Percentiles rank a stretch among this genome's conserved stretches.
Conservation (phyloP, 2,797 vertebrate species). For the Artibeus jamaicensis region DNA sequence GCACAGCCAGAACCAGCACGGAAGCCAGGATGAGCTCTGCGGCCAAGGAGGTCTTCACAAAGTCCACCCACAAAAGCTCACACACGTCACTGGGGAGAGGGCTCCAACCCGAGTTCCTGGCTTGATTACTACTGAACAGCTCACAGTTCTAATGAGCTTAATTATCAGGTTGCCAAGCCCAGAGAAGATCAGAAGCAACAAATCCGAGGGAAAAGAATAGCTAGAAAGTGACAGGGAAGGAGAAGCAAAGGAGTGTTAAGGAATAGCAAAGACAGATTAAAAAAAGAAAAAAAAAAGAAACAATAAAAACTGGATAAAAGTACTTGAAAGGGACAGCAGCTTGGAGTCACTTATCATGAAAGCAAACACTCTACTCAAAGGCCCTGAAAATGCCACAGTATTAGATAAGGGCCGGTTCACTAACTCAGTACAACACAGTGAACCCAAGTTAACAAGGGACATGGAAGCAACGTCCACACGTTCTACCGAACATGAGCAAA, state of each 20-base stretch:
- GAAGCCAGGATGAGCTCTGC: neutral
- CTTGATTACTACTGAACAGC: neutral
- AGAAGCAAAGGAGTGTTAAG: neutral
- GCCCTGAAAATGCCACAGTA: neutral
- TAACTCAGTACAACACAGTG: neutral
- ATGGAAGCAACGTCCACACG: neutral
- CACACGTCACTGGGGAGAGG: neutral
- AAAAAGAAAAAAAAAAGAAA: neutral
- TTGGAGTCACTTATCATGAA: conserved; percentile 18
- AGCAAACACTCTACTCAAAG: conserved; percentile 22
- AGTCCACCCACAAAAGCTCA: neutral
- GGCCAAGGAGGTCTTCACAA: neutral
- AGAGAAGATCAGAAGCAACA: neutral
- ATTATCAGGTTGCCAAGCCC: conserved; percentile 10
- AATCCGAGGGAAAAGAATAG: neutral
- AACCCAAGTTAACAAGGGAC: neutral
- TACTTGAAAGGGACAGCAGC: neutral
- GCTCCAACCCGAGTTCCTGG: neutral
- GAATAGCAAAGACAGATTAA: neutral
- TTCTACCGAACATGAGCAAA: neutral
- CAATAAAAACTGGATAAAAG: conserved; percentile 1
- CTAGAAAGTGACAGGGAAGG: neutral
- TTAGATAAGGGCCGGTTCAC: neutral
- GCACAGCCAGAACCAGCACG: neutral
- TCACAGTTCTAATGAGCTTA: neutral